These are phyloP conservation scores for Reinhardtius hippoglossoides DNA, from an alignment of 2,113 vertebrate genomes.

Conservation along the genomic window DNA sequence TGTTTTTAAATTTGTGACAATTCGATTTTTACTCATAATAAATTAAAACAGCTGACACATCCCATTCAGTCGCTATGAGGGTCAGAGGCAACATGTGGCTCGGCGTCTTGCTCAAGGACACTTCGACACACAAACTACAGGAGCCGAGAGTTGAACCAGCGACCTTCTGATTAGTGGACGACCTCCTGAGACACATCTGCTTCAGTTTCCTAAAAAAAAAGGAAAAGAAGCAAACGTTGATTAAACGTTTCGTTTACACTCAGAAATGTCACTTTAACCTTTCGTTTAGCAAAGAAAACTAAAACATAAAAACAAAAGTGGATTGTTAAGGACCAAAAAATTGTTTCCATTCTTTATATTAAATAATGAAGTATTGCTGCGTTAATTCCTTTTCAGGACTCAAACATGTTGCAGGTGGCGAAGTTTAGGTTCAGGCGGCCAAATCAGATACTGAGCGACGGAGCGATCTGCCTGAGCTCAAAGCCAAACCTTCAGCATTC, in stretches of 20 bases:
- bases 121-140: no score
- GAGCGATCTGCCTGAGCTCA: slow-evolving; percentile 62
- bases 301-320: neutral
- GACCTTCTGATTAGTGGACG: neutral
- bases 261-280: neutral
- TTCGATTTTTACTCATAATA: no score
- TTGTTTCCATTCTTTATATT: neutral
- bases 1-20: no score
- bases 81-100: no score
- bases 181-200: neutral
- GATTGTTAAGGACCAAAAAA: neutral
- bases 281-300: neutral
- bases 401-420: slow-evolving; percentile 21
- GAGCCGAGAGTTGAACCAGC: neutral
- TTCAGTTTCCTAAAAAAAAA: neutral
- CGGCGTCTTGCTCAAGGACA: no score
- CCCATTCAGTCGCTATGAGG: no score
- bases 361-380: neutral
- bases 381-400: neutral
- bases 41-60: no score
- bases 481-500: slow-evolving; percentile 68
- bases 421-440: neutral
- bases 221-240: neutral
- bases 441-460: slow-evolving; percentile 57
- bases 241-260: neutral